Base-by-base conservation (phyloP, 2,113 vertebrate species). In the Pachycephala philippinensis region DNA sequence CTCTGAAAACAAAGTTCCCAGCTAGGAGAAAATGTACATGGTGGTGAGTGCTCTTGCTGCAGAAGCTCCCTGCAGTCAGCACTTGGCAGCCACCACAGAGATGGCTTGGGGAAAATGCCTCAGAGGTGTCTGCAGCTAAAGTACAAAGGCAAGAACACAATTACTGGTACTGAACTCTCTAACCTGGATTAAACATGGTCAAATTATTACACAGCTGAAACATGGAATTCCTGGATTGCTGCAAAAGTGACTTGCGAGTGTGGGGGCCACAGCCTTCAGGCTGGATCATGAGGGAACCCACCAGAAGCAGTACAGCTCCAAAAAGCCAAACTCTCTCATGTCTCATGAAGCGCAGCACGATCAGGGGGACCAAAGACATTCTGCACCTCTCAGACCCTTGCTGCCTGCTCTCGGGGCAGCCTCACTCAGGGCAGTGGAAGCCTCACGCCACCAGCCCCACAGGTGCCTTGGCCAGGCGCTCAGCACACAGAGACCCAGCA, bases 291-390 rank as follows among this genome's bases (percentile, higher is more conserved):
- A 75, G 11, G 5, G 63, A 81, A 6, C 7, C 18, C 27, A 71
- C 19, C 6, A 0, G 63, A 40, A 95, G 31, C 23, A 31, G 19
- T 15, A 21, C 2, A 5, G 28, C 56, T 70, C 35, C 1, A 0
- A 35, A 65, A 74, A 20, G 22, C 22, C n/a, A 72, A 68, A 37
- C 12, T 14, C 37, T 53, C 16, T 44, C 22, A 2, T 2, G 2
- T n/a, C 40, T 56, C 60, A 30, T 0, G 0, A 1, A 15, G 19
- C 39, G 37, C 28, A 64, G 33, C 30, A 47, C 0, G 4, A 44
- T 5, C 14, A 24, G 23, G 7, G 16, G 15, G 1, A 33, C 27
- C 21, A 82, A 71, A 76, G 15, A 6, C 17, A 6, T 56, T 59
- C 7, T 27, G 27, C 16, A 8, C 24, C 40, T 42, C 49, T 42